These are phyloP conservation scores for Gymnorhina tibicen DNA, from an alignment of 2,113 vertebrate species.

Conservation along the genomic window DNA sequence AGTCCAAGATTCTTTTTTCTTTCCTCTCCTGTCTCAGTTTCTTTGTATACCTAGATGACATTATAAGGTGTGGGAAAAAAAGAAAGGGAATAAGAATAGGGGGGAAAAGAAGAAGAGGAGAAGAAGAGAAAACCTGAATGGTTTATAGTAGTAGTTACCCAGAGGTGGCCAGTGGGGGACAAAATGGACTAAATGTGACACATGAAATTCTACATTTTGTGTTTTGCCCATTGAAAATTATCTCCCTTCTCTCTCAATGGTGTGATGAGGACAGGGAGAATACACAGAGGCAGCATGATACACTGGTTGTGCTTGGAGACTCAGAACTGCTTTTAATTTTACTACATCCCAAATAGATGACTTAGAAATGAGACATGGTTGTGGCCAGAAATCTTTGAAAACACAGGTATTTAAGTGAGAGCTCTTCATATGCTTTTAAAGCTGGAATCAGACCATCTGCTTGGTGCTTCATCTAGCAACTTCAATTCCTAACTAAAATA, in stretches of 20 bases:
- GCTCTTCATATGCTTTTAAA: constrained; percentile 20
- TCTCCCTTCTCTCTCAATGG: not conserved
- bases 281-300: not conserved
- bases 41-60: not conserved
- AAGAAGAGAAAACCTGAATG: not conserved
- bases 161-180: not conserved
- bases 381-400: not conserved
- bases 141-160: not conserved
- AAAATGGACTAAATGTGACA: not conserved
- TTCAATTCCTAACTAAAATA: constrained; percentile 50
- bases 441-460: constrained; percentile 40
- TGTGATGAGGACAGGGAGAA: not conserved
- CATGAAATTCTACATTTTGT: not conserved
- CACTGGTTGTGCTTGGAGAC: not conserved
- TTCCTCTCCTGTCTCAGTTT: not conserved
- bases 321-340: not conserved
- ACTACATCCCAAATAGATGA: not conserved
- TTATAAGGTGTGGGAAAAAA: not conserved
- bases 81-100: not conserved
- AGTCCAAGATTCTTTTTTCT: not conserved
- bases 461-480: constrained; percentile 43
- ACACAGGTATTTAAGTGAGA: constrained; percentile 12
- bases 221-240: not conserved
- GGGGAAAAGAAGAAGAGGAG: not conserved
- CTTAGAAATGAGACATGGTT: not conserved